Evolutionary conservation across 2,888 invertebrate genomes (phyloP).

Genomic region (Watsonalla binaria): DNA sequence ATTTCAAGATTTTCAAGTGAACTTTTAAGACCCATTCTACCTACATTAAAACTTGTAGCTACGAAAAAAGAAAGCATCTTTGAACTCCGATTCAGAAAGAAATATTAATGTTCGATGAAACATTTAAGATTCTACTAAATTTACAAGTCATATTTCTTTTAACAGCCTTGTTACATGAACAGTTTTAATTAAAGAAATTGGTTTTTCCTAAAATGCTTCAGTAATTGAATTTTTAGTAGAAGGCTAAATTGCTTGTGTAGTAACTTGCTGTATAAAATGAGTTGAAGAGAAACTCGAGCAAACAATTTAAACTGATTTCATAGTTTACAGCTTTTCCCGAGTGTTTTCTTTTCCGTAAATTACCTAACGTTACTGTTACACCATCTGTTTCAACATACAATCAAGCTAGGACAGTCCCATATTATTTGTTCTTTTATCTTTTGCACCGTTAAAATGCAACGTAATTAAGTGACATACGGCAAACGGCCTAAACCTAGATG

Average conservation of each 20-base stretch:
- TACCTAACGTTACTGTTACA: conserved; percentile 42
- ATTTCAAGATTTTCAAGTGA: conserved; percentile 32
- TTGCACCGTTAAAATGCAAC: not conserved
- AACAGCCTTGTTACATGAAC: not conserved
- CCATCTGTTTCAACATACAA: conserved; percentile 25
- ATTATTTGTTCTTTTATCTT: not conserved
- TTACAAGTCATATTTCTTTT: conserved; percentile 17
- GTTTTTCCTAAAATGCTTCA: conserved; percentile 27
- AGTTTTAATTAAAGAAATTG: conserved; percentile 49
- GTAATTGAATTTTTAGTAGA: conserved; percentile 19
- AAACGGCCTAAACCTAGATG: too few relatives aligned
- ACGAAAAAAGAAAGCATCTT: conserved; percentile 22
- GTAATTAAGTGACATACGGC: not conserved
- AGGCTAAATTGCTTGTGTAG: too few relatives aligned
- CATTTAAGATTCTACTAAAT: conserved; percentile 13
- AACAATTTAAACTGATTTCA: conserved; percentile 3
- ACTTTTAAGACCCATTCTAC: conserved; percentile 21
- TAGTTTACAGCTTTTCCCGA: not conserved
- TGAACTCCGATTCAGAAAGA: conserved; percentile 15
- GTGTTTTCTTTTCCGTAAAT: conserved; percentile 44
- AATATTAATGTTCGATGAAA: conserved; percentile 16
- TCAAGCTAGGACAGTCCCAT: conserved; percentile 26
- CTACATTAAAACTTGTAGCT: conserved; percentile 15
- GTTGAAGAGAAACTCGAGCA: not conserved
- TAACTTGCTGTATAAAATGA: not conserved